Evolutionary conservation across 2,888 invertebrate species (phyloP).

Genomic region (Coelinius sp.): DNA sequence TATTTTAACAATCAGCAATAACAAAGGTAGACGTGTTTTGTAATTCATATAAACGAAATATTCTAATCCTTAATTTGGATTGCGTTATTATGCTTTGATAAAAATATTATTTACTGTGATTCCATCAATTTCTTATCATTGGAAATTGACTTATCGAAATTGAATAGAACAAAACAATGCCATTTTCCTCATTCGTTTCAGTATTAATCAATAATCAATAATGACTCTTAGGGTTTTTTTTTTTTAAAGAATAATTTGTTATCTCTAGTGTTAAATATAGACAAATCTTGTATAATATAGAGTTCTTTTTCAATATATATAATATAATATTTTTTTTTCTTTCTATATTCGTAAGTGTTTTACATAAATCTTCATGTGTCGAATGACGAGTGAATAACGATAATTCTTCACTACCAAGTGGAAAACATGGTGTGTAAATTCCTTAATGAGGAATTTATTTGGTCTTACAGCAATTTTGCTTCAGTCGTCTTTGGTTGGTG

Average conservation of each 20-base stretch:
- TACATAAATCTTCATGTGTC: slow-evolving; percentile 40
- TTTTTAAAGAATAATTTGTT: slow-evolving; percentile 60
- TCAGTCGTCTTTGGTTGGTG: slow-evolving; percentile 67
- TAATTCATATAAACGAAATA: slow-evolving; percentile 57
- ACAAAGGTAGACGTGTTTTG: slow-evolving; percentile 63
- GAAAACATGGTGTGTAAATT: slow-evolving; percentile 36
- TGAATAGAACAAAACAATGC: slow-evolving; percentile 47
- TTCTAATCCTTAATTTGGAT: slow-evolving; percentile 47
- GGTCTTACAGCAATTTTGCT: slow-evolving; percentile 61
- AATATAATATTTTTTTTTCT: slow-evolving; percentile 42
- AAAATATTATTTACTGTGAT: slow-evolving; percentile 34
- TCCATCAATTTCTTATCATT: slow-evolving; percentile 27
- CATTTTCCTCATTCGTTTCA: slow-evolving; percentile 37
- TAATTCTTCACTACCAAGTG: background rate
- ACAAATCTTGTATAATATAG: slow-evolving; percentile 38
- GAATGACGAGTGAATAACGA: slow-evolving; percentile 43
- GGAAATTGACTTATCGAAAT: background rate
- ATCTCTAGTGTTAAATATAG: slow-evolving; percentile 61
- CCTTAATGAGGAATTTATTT: slow-evolving; percentile 50
- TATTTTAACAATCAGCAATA: slow-evolving; percentile 66
- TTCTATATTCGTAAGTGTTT: slow-evolving; percentile 38
- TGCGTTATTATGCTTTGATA: slow-evolving; percentile 43
- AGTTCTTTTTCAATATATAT: slow-evolving; percentile 46
- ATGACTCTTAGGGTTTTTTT: slow-evolving; percentile 59
- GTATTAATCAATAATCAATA: slow-evolving; percentile 47